Evolutionary conservation across 2,888 invertebrate species (phyloP).

Genomic region (Hesperia comma): DNA sequence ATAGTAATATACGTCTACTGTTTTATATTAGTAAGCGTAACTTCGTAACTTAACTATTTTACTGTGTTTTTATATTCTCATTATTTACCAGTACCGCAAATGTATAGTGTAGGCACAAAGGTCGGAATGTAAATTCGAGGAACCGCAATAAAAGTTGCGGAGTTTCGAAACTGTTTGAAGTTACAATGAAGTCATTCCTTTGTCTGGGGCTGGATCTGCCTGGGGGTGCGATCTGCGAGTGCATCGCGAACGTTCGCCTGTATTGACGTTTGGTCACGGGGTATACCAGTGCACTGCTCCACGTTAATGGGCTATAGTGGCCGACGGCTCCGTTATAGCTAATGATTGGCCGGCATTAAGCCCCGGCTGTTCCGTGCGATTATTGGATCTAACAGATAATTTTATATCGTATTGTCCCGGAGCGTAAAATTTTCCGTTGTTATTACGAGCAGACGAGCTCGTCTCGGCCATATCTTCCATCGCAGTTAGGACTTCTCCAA

Average conservation of each 20-base stretch:
- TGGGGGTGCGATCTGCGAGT: constrained; percentile 64
- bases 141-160: constrained; percentile 63
- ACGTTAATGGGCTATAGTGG: constrained; percentile 64
- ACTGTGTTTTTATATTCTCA: no score
- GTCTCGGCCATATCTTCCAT: constrained; percentile 22
- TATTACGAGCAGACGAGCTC: constrained; percentile 60
- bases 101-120: constrained; percentile 49
- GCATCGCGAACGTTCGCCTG: constrained; percentile 59
- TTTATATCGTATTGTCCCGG: constrained; percentile 84
- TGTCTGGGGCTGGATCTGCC: constrained; percentile 66
- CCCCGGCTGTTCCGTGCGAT: constrained; percentile 81
- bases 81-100: neutral
- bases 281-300: constrained; percentile 59
- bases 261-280: constrained; percentile 83
- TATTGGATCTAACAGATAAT: constrained; percentile 85
- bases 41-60: no score
- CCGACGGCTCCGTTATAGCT: constrained; percentile 82
- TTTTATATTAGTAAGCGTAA: no score
- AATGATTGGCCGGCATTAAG: constrained; percentile 84
- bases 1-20: no score
- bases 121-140: constrained; percentile 52
- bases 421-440: constrained; percentile 83
- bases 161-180: constrained; percentile 53
- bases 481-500: constrained; percentile 17
- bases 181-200: constrained; percentile 80